Percentiles rank a stretch among this genome's conserved stretches.
phyloP scores from a whole-genome alignment of 1,140 invertebrate genomes.

The Brachystomella parvula region DNA sequence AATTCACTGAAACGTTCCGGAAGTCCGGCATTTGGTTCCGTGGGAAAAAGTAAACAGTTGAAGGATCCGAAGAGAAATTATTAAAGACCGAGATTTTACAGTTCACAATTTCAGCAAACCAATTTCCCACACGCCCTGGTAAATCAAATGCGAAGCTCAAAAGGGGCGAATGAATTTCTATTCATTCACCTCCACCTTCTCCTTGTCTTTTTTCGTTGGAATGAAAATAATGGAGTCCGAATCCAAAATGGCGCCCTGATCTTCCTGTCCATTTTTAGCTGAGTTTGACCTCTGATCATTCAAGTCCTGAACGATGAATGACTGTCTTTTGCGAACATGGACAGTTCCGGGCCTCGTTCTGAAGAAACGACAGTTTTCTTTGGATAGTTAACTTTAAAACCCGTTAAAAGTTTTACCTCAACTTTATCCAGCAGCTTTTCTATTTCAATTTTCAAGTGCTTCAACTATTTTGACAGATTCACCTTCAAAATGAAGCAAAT shows the following conservation, averaged over 20 bases:
- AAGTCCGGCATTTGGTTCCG: conserved; percentile 49
- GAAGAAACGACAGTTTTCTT: conserved; percentile 9
- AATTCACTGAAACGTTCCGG: too few relatives aligned
- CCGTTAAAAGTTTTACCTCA: conserved; percentile 27
- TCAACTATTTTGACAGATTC: background rate
- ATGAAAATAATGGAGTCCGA: conserved; percentile 1
- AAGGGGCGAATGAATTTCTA: background rate
- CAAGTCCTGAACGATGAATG: conserved; percentile 34
- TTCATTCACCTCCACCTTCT: conserved; percentile 9
- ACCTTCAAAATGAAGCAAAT: too few relatives aligned
- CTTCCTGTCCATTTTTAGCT: conserved; percentile 10
- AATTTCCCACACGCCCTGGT: conserved; percentile 45
- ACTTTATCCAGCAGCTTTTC: conserved; percentile 32
- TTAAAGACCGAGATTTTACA: conserved; percentile 45
- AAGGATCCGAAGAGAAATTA: conserved; percentile 43
- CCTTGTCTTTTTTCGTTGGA: background rate
- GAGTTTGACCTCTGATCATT: conserved; percentile 32
- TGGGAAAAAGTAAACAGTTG: conserved; percentile 47
- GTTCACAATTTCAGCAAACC: conserved; percentile 46
- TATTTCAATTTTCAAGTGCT: conserved; percentile 23
- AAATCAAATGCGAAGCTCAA: background rate
- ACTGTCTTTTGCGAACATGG: conserved; percentile 20
- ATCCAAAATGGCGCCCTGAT: conserved; percentile 22
- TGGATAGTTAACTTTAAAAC: background rate
- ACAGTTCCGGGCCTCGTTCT: conserved; percentile 21